phyloP scores from a whole-genome alignment of 2,113 vertebrate species.

The Ovis canadensis region DNA sequence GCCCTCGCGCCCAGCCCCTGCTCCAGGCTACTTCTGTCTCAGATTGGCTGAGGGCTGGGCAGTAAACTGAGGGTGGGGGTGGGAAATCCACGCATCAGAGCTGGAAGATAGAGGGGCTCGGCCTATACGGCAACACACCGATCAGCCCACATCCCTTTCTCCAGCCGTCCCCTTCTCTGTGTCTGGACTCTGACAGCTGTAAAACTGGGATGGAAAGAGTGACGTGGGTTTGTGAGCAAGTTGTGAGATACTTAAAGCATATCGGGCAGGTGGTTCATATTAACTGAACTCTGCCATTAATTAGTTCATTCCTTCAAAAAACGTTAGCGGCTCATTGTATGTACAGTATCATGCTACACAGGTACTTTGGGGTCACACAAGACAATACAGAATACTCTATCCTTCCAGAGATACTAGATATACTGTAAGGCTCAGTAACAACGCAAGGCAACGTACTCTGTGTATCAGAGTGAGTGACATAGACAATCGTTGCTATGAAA shows the following conservation, averaged over 20 bases:
- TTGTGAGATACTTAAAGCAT: neutral
- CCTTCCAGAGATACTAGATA: neutral
- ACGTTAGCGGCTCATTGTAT: neutral
- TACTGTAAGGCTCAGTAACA: neutral
- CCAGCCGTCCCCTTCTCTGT: neutral
- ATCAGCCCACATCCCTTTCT: fast-evolving
- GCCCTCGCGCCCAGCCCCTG: neutral
- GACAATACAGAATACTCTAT: neutral
- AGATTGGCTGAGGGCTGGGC: neutral
- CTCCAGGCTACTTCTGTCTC: neutral
- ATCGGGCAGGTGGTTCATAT: neutral
- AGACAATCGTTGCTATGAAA: neutral
- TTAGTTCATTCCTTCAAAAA: neutral
- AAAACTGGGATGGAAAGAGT: neutral
- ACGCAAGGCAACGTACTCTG: neutral
- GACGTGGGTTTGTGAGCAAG: neutral
- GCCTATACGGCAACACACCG: neutral
- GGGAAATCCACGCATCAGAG: neutral
- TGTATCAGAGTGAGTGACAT: neutral
- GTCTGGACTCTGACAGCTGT: neutral
- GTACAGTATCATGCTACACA: neutral
- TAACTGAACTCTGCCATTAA: neutral
- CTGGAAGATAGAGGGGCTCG: neutral
- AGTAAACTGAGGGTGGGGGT: fast-evolving
- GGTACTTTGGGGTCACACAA: neutral